Base-by-base conservation (phyloP, 2,113 vertebrate species). In the Xiphophorus maculatus region DNA sequence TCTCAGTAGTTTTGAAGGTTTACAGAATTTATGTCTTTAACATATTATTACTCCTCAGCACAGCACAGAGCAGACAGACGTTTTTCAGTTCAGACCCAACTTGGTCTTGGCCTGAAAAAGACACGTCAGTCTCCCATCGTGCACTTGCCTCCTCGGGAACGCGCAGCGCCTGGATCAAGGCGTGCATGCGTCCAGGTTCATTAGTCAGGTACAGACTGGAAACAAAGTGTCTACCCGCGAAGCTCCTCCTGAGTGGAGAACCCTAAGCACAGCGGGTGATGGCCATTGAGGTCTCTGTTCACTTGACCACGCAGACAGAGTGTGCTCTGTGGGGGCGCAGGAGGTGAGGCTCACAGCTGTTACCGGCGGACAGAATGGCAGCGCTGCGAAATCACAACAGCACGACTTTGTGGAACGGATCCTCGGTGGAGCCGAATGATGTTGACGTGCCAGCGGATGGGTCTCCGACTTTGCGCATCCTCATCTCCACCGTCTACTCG, bases 401-500 rank as follows among this genome's bases (percentile, higher is more conserved):
- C 62, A 76, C 85, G 32, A 44, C 67, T 40, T 3, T 68, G 1
- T 85, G 80, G 87, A 91, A 91, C 84, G 73, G 78, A 7, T 89
- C 92, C 14, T 28, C 61, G 0, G 27, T 61, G 25, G 82, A 28
- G 3, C 48, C 1, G 72, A 92, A 92, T 15, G 91, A 93, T 77
- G 81, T 91, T 32, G 91, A 92, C 25, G 73, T 95, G 28, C 73
- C 86, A 2, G 94, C 93, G 3, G 94, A 95, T 72, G 94, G 92
- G 1, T 94, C 93, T 0, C 80, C 92, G 0, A 82, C 90, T 8
- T 88, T 98, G 81, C 87, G 96, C 3, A 93, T 97, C 73, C 71
- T 96, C 75, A 93, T 97, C 86, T 97, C 96, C 0, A 88, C 94
- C 0, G 95, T 97, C 64, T 98, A 98, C 89, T 96, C 96, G 0